Evolutionary conservation across 92 coral and sea anemone genomes (phyloP).

Genomic region (Palythoa caribaeorum): DNA sequence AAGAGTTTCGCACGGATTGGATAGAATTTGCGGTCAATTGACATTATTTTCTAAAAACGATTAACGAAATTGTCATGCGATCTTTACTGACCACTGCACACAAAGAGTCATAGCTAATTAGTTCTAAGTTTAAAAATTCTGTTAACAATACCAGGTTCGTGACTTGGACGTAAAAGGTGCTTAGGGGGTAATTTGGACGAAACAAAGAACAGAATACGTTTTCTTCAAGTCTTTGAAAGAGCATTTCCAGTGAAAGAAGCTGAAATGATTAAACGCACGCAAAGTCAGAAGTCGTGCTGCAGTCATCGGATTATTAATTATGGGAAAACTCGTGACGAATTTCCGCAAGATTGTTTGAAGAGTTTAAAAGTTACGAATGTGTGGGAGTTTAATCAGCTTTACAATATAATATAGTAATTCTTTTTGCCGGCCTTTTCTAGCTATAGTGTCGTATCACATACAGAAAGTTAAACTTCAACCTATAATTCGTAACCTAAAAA

Average conservation of each 20-base stretch:
- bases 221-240: conserved; percentile 22
- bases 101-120: background rate
- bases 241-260: background rate
- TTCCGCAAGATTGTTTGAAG: conserved; percentile 16
- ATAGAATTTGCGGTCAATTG: too few species aligned
- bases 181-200: background rate
- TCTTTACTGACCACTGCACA: background rate
- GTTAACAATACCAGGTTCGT: background rate
- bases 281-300: background rate
- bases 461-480: background rate
- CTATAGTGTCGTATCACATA: background rate
- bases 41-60: background rate
- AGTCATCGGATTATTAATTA: background rate
- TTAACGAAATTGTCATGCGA: background rate
- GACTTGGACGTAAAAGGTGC: background rate
- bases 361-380: background rate
- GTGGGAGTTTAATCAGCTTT: background rate
- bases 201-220: conserved; percentile 4
- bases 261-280: conserved; percentile 15
- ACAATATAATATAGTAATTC: background rate
- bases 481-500: background rate
- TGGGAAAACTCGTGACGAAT: conserved; percentile 16
- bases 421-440: background rate
- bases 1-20: too few species aligned
- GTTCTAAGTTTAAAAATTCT: background rate